Evolutionary conservation across 2,888 invertebrate species (phyloP), one percentile per base, ranked within the genome.

Genomic region (Selenia dentaria): DNA sequence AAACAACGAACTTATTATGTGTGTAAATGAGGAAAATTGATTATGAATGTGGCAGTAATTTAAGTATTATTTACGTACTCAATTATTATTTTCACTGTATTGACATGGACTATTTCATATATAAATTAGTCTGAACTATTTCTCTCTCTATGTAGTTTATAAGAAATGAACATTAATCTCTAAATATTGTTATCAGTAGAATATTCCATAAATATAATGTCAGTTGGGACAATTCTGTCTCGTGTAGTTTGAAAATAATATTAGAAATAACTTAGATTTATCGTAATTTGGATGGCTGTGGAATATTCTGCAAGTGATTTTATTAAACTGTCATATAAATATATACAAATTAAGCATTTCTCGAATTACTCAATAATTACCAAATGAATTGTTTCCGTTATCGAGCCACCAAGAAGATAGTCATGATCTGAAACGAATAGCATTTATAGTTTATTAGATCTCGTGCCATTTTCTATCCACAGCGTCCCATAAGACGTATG

Each of bases 61-160:
- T 54, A 54, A 58, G 64, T 66, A 68, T 70, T 71, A 68, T 70
- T 66, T 64, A 59, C 47, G 38, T 64, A 63, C 50, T 64, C 54
- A 43, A 49, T 57, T 67, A 61, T 64, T 64, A 62, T 64, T 65
- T 62, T 55, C 51, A 52, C 58, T 57, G 50, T 42, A 53, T 56
- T 47, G 37, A 47, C 33, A 12, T 36, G 41, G 39, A 45, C 27
- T 51, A 52, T 58, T 56, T 44, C 50, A 36, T 35, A 39, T 40
- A 47, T 18, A 18, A 18, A 18, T 45, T 48, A 41, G 50, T 32
- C 62, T 70, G 61, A 57, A 45, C 54, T 6, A 31, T 45, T 39
- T 29, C 55, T 64, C 64, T 67, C 62, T 69, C 61, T 65, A 64
- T 36, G 49, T 69, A 67, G 62, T 40, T n/a, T 35, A 45, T 51